Conservation (phyloP, 2,797 vertebrate genomes). For the Pseudomugil tenellus region DNA sequence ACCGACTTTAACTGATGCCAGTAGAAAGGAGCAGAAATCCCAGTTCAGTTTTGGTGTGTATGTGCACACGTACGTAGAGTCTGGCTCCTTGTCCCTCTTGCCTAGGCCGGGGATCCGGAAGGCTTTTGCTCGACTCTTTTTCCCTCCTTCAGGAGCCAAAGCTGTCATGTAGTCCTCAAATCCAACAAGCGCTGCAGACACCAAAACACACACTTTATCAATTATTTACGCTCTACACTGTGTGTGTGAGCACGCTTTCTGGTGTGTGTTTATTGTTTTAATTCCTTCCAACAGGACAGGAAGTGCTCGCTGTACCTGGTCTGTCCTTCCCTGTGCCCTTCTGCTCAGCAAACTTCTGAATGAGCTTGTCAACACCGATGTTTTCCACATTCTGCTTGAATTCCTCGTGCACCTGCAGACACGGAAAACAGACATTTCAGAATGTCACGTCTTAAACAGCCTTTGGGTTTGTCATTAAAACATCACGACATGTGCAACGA, state of each 20-base stretch:
- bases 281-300: constrained; percentile 1
- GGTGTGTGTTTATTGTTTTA: constrained; percentile 1
- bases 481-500: too few species aligned
- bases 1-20: not conserved
- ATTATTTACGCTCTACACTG: constrained; percentile 7
- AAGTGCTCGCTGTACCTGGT: constrained; percentile 80
- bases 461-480: not conserved
- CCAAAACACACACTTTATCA: constrained; percentile 12
- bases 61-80: constrained; percentile 82
- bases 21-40: not conserved
- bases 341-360: constrained; percentile 90
- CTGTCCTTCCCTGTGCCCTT: constrained; percentile 91
- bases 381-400: constrained; percentile 98
- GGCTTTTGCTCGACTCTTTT: constrained; percentile 89
- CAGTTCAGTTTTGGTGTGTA: not conserved
- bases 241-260: not conserved
- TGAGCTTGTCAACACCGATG: constrained; percentile 88
- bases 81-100: constrained; percentile 88
- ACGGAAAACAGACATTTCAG: constrained; percentile 1
- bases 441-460: too few species aligned
- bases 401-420: constrained; percentile 91
- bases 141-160: constrained; percentile 86
- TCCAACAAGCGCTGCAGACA: constrained; percentile 82
- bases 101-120: constrained; percentile 92
- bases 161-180: constrained; percentile 87